phyloP scores from a whole-genome alignment of 1,140 invertebrate genomes.

The Bombyx mandarina region DNA sequence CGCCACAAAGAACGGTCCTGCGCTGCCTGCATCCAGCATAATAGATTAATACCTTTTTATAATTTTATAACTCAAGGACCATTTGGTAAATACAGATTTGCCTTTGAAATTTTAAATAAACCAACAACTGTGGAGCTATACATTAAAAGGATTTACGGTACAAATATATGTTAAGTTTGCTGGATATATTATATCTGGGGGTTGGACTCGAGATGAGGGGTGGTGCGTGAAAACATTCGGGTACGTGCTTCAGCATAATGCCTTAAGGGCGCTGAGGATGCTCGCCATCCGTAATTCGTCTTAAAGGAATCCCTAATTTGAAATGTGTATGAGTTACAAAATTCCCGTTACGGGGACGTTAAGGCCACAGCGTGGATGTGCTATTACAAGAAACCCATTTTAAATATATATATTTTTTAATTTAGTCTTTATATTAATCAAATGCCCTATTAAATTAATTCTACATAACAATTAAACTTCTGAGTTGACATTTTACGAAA shows the following conservation, averaged over 20 bases:
- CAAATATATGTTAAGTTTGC: slow-evolving; percentile 71
- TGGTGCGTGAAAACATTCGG: slow-evolving; percentile 64
- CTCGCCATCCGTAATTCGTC: slow-evolving; percentile 65
- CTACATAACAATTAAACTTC: too few species aligned
- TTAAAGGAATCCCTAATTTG: slow-evolving; percentile 68
- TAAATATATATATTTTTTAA: too few species aligned
- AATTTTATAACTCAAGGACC: neutral
- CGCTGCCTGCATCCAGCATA: too few species aligned
- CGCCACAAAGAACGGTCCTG: too few species aligned
- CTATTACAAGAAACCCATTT: too few species aligned
- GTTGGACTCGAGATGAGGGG: slow-evolving; percentile 55
- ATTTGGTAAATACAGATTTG: neutral
- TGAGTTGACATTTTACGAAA: too few species aligned
- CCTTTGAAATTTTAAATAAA: slow-evolving; percentile 54
- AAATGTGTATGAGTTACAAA: slow-evolving; percentile 62
- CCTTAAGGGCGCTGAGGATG: slow-evolving; percentile 58
- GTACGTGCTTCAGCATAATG: slow-evolving; percentile 68
- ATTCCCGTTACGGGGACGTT: slow-evolving; percentile 21
- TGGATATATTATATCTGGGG: slow-evolving; percentile 68
- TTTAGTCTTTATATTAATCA: too few species aligned
- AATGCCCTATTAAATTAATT: too few species aligned
- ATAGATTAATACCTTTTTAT: neutral
- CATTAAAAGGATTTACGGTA: slow-evolving; percentile 69
- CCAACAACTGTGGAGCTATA: slow-evolving; percentile 68
- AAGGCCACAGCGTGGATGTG: neutral